Evolutionary conservation across 2,797 vertebrate species (phyloP), one percentile per base, ranked within the genome.

Genomic region (Adelosebastes latens): DNA sequence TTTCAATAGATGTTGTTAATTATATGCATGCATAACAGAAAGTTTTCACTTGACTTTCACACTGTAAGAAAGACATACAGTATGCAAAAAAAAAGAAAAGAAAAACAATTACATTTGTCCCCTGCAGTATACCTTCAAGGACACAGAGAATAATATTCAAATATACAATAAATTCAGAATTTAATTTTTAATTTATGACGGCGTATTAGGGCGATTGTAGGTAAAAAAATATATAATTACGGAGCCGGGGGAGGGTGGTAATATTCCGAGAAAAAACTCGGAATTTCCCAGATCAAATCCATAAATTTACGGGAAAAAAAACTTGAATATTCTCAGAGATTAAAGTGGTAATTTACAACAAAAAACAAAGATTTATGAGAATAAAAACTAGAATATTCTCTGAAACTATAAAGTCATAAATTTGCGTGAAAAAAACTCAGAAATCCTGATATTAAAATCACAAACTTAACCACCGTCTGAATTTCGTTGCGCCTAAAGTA

Each of bases 31-130:
- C 36, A 80, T 31, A 53, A 59, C 63, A 63, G 20, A 73, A 71
- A 60, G 29, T 73, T 84, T 76, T 64, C 25, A 65, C 75, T 83
- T 89, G 89, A 87, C 84, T 87, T 91, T 87, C 76, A 81, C 36
- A 70, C 56, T 34, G 31, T 60, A 22, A 82, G 58, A 77, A 86
- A 77, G 53, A 83, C 75, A 62, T 32, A 42, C 39, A 42, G 39
- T 42, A 20, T 11, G 20, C 4, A 56, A 16, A 67, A 20, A 62
- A 31, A 62, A 24, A 66, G 32, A 20, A 67, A 7, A 71, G n/a
- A 63, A 72, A 39, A 65, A 69, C 42, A 49, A 24, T 46, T 31
- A 32, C 39, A 39, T 24, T 13, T 39, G 60, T 36, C 34, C 63
- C 27, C 22, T 36, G 5, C 3, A 36, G 31, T 76, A 58, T 62